Conservation (phyloP, 1,140 invertebrate genomes). For the Medauroidea extradentata region DNA sequence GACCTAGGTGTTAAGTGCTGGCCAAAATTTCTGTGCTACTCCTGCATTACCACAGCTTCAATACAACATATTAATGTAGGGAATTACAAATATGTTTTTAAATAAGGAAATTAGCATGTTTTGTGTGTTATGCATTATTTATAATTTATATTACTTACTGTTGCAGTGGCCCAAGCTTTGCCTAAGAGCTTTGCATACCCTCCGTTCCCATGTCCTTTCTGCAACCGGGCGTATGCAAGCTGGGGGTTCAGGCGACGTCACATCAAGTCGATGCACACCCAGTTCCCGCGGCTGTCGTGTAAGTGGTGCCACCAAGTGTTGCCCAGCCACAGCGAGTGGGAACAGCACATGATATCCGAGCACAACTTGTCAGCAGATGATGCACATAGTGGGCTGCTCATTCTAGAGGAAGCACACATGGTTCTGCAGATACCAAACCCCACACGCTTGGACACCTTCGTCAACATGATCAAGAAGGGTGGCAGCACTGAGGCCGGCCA, state of each 20-base stretch:
- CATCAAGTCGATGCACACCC: slow-evolving; percentile 56
- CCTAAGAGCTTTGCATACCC: slow-evolving; percentile 23
- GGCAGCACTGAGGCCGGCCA: neutral
- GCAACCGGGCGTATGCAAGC: slow-evolving; percentile 57
- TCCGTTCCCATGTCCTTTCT: slow-evolving; percentile 60
- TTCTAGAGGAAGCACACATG: slow-evolving; percentile 59
- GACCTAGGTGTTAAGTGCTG: too few relatives aligned
- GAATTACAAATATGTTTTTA: neutral
- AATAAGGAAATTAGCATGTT: too few relatives aligned
- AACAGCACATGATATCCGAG: slow-evolving; percentile 51
- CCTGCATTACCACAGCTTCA: too few relatives aligned
- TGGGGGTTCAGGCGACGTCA: slow-evolving; percentile 60
- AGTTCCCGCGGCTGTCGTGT: slow-evolving; percentile 48
- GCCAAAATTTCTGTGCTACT: too few relatives aligned
- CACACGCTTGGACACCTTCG: slow-evolving; percentile 43
- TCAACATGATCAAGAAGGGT: slow-evolving; percentile 31
- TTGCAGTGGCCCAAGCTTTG: neutral
- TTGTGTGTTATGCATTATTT: too few relatives aligned
- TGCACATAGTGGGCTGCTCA: slow-evolving; percentile 55
- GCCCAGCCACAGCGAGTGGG: slow-evolving; percentile 54
- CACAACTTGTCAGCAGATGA: slow-evolving; percentile 53
- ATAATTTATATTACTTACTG: slow-evolving; percentile 4
- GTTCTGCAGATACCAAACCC: slow-evolving; percentile 51
- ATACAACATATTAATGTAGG: neutral
- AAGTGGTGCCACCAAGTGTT: slow-evolving; percentile 53